phyloP scores from a whole-genome alignment of 2,113 vertebrate genomes.

The Alosa alosa region DNA sequence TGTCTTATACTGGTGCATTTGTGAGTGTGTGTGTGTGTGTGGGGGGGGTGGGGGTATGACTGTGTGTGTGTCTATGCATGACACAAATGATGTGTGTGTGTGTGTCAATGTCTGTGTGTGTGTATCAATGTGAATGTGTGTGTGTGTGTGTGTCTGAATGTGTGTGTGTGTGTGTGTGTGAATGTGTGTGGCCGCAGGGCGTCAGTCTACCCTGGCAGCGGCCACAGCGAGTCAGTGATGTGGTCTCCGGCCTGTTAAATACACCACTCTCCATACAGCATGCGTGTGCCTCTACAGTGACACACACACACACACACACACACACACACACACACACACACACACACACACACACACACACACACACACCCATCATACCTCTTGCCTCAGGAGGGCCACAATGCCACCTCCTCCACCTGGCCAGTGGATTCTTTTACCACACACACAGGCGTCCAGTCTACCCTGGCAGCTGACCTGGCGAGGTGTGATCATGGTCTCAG shows the following conservation, averaged over 20 bases:
- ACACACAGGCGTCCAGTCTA: too few relatives aligned
- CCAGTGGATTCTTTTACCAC: background rate
- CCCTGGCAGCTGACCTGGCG: too few relatives aligned
- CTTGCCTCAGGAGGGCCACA: background rate
- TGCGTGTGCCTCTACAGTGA: too few relatives aligned
- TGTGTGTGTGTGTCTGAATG: background rate
- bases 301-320: background rate
- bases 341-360: constrained; percentile 3
- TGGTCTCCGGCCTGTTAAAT: constrained; percentile 35
- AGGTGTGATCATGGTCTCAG: too few relatives aligned
- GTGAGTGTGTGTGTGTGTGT: too few relatives aligned
- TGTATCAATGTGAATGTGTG: background rate
- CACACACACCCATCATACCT: background rate
- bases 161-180: constrained; percentile 14
- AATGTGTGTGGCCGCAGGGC: background rate
- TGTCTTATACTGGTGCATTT: too few relatives aligned
- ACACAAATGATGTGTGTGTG: too few relatives aligned
- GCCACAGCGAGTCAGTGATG: constrained; percentile 24
- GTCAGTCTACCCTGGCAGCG: background rate
- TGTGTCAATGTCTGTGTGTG: too few relatives aligned
- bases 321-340: constrained; percentile 4
- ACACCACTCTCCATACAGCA: background rate
- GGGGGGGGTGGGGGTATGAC: too few relatives aligned
- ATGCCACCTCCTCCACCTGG: background rate
- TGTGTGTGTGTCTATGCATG: too few relatives aligned